Base-by-base conservation (phyloP, 2,888 invertebrate genomes). In the Pammene aurita region DNA sequence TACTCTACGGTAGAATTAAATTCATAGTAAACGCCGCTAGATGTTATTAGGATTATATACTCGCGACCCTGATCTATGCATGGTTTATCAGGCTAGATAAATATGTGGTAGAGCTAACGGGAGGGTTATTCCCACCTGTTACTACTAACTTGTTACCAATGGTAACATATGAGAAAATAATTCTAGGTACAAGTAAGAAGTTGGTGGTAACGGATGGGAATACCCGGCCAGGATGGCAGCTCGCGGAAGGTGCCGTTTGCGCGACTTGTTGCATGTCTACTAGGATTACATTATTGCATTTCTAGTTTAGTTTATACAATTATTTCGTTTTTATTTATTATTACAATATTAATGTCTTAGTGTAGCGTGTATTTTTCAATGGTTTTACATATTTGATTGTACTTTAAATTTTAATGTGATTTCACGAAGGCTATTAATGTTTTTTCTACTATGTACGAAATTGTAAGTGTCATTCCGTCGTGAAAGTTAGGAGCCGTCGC, bases 331-430 rank as follows among this genome's bases (percentile, higher is more conserved):
- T 88, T 90, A 88, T 90, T 91, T 89, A 90, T 87, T 86, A 83
- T 82, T 87, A 84, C 87, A 87, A 84, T 84, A 85, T 87, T 84
- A 87, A 87, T 85, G 78, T 80, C 48, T 60, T 78, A 76, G 77
- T 77, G 84, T 89, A 85, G 86, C 82, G 86, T 89, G 85, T 90
- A 90, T 88, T 84, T 86, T 88, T 87, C 84, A 89, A 80, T 84
- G 82, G 82, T 84, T 89, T 88, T 87, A 86, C 80, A 78, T 86
- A 83, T 86, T 84, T 80, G 84, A 86, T 84, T 85, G 85, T 89
- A 87, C 82, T 89, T 81, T 85, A 91, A 91, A 89, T 88, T 90
- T 87, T 83, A 69, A 87, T 92, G 92, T 92, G 92, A 91, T 92
- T 86, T 87, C 84, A 87, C 79, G 88, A 87, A 88, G 88, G 87